Evolutionary conservation across 2,888 invertebrate species (phyloP).

Genomic region (Acheta domesticus): DNA sequence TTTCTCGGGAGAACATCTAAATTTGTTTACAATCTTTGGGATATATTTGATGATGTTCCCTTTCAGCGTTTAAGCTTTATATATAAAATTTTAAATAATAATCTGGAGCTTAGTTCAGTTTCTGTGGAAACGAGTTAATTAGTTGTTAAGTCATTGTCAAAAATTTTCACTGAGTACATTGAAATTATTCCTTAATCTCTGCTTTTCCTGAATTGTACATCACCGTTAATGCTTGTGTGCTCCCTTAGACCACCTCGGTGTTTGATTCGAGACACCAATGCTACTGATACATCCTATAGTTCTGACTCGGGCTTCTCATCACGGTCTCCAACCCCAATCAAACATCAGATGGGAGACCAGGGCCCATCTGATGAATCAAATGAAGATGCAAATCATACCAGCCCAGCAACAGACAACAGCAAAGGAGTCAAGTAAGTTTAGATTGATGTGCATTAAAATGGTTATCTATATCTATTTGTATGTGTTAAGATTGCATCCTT

Average conservation of each 20-base stretch:
- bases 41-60: background rate
- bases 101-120: background rate
- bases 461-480: background rate
- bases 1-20: no score
- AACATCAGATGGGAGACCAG: slow-evolving; percentile 27
- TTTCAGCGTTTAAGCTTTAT: background rate
- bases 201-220: background rate
- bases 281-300: slow-evolving; percentile 20
- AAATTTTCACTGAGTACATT: background rate
- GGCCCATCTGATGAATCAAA: slow-evolving; percentile 22
- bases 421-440: slow-evolving; percentile 32
- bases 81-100: background rate
- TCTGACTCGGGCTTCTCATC: slow-evolving; percentile 36
- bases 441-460: background rate
- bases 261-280: slow-evolving; percentile 21
- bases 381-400: background rate
- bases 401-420: slow-evolving; percentile 18
- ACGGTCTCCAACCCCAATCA: slow-evolving; percentile 34
- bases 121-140: slow-evolving; percentile 7
- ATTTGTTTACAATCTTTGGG: no score
- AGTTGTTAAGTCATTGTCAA: background rate
- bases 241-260: slow-evolving; percentile 26
- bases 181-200: background rate
- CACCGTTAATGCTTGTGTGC: background rate
- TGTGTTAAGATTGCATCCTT: background rate